Base-by-base conservation (phyloP, 2,113 vertebrate genomes). In the Columba janthina region DNA sequence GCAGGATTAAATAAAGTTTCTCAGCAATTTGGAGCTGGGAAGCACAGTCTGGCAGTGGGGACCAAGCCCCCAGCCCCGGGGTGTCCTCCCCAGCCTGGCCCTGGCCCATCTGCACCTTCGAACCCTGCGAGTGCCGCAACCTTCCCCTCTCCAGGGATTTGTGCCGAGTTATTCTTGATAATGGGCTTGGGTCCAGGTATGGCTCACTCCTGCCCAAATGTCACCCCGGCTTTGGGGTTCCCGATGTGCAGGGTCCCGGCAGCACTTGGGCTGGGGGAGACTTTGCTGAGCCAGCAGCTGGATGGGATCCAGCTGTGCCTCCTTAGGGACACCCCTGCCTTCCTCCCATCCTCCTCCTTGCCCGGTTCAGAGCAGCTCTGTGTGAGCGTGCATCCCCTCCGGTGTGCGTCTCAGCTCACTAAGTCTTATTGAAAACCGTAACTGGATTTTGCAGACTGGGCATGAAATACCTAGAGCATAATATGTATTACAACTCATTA, bases 1-100 rank as follows among this genome's bases (percentile, higher is more conserved):
- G 57, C 62, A 73, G 60, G 62, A 80, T 94, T 85, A 62, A 42
- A 57, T 44, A 85, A 91, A 97, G 78, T 96, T 92, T 95, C 64
- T 36, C 1, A 6, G 73, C 65, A 20, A 53, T 32, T 9, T 3
- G 6, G 67, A 38, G 48, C 80, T 0, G 26, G 85, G 73, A 54
- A 82, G 61, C 42, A 2, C 6, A 56, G 26, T 10, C 50, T 1
- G 11, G n/a, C 20, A 69, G 66, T 0, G 1, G 26, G 44, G 20
- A 54, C 16, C 6, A 38, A 46, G 5, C 34, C 25, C 48, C 26
- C 6, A 2, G 21, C 21, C 56, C 54, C 2, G 4, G 34, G 58
- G 44, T 56, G 64, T 46, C 11, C 14, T 38, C 32, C 28, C 20
- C 21, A n/a, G 57, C 38, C 42, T n/a, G 50, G 38, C 34, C 31